A percentile compares a stretch with the other conserved stretches of the same genome.
These are phyloP conservation scores for Zaprionus ghesquierei DNA, from an alignment of 1,140 invertebrate genomes.

Conservation along the genomic window DNA sequence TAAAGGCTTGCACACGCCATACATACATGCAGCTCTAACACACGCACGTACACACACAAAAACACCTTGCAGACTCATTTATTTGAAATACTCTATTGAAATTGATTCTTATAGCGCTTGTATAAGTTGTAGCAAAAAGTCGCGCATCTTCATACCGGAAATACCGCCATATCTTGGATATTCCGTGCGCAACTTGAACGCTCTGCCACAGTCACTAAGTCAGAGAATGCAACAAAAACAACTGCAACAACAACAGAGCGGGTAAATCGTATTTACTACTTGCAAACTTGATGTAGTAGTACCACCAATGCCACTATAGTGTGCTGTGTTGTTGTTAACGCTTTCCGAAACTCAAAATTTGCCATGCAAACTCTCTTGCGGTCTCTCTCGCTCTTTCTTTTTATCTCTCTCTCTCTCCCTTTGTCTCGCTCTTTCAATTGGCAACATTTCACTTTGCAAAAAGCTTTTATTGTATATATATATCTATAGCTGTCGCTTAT, in stretches of 20 bases:
- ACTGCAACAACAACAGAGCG: conserved; percentile 27
- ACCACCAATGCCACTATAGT: background rate
- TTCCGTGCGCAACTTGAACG: conserved; percentile 74
- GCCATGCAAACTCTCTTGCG: conserved; percentile 7
- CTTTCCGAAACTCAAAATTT: conserved; percentile 43
- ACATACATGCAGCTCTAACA: conserved; percentile 32
- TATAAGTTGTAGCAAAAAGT: conserved; percentile 75
- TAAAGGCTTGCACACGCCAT: conserved; percentile 25
- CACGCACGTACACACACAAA: background rate
- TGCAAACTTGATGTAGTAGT: conserved; percentile 8
- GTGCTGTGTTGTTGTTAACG: conserved; percentile 23
- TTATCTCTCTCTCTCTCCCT: conserved; percentile 15
- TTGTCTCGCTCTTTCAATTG: conserved; percentile 26
- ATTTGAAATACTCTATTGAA: background rate
- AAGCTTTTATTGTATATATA: conserved; percentile 18
- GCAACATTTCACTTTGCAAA: conserved; percentile 33
- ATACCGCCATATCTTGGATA: conserved; percentile 77
- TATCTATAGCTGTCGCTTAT: background rate
- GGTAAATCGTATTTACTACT: conserved; percentile 63
- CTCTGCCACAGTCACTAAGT: conserved; percentile 42
- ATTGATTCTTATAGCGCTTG: conserved; percentile 60
- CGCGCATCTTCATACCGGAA: conserved; percentile 69
- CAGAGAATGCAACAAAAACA: conserved; percentile 60
- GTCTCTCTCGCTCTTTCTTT: background rate
- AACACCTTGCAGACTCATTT: background rate